A percentile compares a stretch with the other conserved stretches of the same genome.
These are phyloP conservation scores for Notechis scutatus DNA, from an alignment of 2,113 vertebrate species.

Conservation along the genomic window DNA sequence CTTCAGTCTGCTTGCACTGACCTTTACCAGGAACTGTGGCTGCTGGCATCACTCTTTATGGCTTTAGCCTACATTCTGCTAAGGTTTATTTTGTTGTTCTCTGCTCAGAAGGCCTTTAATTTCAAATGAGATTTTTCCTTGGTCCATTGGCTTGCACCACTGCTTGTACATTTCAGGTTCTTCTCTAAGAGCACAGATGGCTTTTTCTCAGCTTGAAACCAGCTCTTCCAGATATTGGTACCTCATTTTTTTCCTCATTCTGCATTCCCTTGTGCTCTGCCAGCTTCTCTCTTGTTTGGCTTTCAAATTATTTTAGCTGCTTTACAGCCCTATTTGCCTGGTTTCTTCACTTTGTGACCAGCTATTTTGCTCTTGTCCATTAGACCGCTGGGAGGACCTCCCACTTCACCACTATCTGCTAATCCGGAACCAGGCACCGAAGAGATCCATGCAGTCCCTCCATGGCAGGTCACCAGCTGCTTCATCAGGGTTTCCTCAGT, in stretches of 20 bases:
- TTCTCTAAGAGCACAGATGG: background rate
- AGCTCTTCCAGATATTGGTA: background rate
- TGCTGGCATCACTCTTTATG: slow-evolving; percentile 70
- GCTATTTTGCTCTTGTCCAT: background rate
- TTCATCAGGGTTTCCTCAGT: background rate
- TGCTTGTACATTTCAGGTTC: slow-evolving; percentile 80
- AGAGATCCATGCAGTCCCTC: background rate
- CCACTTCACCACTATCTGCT: background rate
- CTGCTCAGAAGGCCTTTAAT: slow-evolving; percentile 93
- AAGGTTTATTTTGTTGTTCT: slow-evolving; percentile 82
- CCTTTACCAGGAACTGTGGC: slow-evolving; percentile 62
- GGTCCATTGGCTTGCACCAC: slow-evolving; percentile 97
- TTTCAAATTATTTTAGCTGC: background rate
- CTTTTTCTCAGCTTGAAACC: background rate
- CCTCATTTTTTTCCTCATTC: background rate
- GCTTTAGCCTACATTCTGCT: slow-evolving; percentile 74
- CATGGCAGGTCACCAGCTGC: background rate
- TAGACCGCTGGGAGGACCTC: background rate
- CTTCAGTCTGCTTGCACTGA: background rate
- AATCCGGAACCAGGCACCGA: background rate
- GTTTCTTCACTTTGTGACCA: too few species aligned
- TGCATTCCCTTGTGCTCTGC: background rate
- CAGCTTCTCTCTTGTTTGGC: background rate
- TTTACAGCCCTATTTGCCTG: background rate
- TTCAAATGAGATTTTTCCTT: slow-evolving; percentile 97